Conservation (phyloP, 2,888 invertebrate species). For the Epinotia nisella region DNA sequence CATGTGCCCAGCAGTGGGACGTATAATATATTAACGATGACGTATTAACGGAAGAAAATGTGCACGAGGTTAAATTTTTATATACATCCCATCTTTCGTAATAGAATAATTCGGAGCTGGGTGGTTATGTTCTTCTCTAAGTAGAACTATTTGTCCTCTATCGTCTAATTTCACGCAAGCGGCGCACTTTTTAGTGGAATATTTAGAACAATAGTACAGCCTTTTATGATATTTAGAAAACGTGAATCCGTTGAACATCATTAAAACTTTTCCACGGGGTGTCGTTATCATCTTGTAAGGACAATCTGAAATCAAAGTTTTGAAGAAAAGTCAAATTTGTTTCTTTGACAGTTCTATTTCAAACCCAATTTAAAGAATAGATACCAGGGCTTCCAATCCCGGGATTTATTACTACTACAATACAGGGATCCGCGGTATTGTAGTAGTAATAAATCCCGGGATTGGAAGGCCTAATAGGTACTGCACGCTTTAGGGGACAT, state of each 20-base stretch:
- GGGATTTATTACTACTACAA: too few species aligned
- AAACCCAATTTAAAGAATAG: too few species aligned
- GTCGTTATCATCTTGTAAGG: conserved; percentile 11
- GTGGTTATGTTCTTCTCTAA: conserved; percentile 18
- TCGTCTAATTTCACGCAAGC: conserved; percentile 34
- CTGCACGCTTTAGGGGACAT: too few species aligned
- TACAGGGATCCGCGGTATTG: too few species aligned
- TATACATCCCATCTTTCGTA: not conserved
- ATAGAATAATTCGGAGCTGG: conserved; percentile 25
- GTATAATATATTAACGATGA: too few species aligned
- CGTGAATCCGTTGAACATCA: conserved; percentile 6
- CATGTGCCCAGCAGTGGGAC: too few species aligned
- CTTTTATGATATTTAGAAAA: conserved; percentile 10
- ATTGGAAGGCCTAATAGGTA: too few species aligned
- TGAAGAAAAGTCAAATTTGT: not conserved
- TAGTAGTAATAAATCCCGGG: too few species aligned
- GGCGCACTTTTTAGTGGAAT: conserved; percentile 15
- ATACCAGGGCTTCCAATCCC: too few species aligned
- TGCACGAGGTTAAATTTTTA: conserved; percentile 1
- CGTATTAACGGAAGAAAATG: not conserved
- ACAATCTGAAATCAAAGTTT: conserved; percentile 10
- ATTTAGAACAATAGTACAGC: conserved; percentile 35
- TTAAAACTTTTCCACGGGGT: not conserved
- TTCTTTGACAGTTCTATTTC: too few species aligned
- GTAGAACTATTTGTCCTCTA: conserved; percentile 10